Evolutionary conservation across 2,888 invertebrate genomes (phyloP).

Genomic region (Himalopsyche anomala): DNA sequence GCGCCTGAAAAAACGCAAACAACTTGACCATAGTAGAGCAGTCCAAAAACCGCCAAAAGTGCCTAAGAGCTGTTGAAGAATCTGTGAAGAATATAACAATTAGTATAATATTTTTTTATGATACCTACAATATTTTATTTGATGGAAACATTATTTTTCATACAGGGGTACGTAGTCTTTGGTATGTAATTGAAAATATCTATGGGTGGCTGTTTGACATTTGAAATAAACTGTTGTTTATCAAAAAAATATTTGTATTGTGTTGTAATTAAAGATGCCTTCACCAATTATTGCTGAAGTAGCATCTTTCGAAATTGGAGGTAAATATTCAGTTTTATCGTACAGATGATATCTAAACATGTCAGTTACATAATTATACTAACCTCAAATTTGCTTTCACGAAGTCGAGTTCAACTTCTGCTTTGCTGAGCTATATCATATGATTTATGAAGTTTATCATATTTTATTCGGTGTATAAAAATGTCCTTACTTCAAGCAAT

Average conservation of each 20-base stretch:
- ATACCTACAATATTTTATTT: no score
- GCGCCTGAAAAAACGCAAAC: no score
- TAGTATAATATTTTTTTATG: no score
- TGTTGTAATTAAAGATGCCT: background rate
- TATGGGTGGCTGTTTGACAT: background rate
- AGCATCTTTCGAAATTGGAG: constrained; percentile 14
- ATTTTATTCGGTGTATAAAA: background rate
- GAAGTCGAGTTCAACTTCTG: background rate
- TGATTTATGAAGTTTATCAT: background rate
- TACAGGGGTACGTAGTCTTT: background rate
- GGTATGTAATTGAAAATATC: background rate
- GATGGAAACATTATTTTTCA: no score
- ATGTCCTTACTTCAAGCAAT: background rate
- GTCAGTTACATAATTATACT: constrained; percentile 16
- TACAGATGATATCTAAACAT: background rate
- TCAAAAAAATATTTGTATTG: background rate
- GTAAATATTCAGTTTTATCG: background rate
- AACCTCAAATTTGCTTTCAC: constrained; percentile 24
- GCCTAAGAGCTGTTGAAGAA: no score
- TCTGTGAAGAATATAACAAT: no score
- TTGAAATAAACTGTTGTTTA: constrained; percentile 37
- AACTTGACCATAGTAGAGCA: no score
- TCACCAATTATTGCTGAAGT: constrained; percentile 25
- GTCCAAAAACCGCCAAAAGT: no score
- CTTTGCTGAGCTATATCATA: background rate